Base-by-base conservation (phyloP, 2,797 vertebrate genomes). In the Oryzias sinensis region DNA sequence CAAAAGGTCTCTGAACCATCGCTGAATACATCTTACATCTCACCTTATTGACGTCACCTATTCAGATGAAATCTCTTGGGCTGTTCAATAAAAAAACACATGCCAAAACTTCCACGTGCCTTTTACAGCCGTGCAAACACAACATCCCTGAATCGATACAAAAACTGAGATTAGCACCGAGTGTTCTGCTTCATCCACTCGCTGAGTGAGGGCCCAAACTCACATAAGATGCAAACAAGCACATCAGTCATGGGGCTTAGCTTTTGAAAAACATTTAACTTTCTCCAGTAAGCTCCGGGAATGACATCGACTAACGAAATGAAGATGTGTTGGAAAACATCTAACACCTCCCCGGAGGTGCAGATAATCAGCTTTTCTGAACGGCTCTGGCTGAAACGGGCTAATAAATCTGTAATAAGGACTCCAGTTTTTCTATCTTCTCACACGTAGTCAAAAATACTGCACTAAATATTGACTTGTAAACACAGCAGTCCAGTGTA, bases 351-450 rank as follows among this genome's bases (percentile, higher is more conserved):
- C 76, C 65, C n/a, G 45, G 68, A 76, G 80, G 68, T 69, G 69
- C 44, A 69, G 71, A 85, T 81, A 72, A 85, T 88, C 76, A 63
- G 70, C 68, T 85, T 83, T 81, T 71, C 75, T 66, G 58, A 74
- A 67, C 70, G 58, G 77, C 67, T 66, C 52, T 59, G 80, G 65
- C 70, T 71, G 74, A 72, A 82, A 85, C 57, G 57, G 76, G 40
- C 74, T 83, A 80, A 86, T 85, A 80, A 85, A 85, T 87, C 65
- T 69, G 56, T 78, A 77, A 81, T 78, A 74, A 70, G 77, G 79
- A 74, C 65, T 62, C 50, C 42, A 20, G 62, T 56, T 62, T 48
- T 50, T 56, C 43, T 53, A 37, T 62, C 20, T 57, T 60, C 44
- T 47, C 65, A 48, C 25, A 57, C 54, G 53, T 49, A 14, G 48